These are phyloP conservation scores for Chrysodeixis includens DNA, from an alignment of 2,888 invertebrate genomes.

Conservation along the genomic window DNA sequence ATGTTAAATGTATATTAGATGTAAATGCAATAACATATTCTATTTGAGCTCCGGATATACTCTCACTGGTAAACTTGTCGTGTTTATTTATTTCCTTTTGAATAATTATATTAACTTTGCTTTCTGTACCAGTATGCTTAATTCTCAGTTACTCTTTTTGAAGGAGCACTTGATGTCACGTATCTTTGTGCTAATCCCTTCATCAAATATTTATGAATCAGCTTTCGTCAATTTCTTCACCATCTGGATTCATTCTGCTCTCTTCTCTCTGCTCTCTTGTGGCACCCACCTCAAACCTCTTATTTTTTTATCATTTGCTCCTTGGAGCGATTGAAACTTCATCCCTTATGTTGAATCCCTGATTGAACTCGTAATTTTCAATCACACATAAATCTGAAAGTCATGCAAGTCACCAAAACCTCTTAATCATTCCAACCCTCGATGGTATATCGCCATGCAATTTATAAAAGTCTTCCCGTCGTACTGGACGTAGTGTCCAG, in stretches of 20 bases:
- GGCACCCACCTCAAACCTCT: too few species aligned
- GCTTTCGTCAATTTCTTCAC: too few species aligned
- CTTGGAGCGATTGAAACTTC: too few species aligned
- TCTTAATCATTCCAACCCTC: neutral
- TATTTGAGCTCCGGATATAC: neutral
- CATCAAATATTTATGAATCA: too few species aligned
- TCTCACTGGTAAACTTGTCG: neutral
- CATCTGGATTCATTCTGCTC: too few species aligned
- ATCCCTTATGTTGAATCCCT: too few species aligned
- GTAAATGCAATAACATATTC: slow-evolving; percentile 3
- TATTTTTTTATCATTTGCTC: too few species aligned
- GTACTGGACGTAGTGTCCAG: neutral
- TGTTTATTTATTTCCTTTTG: neutral
- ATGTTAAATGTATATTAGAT: neutral
- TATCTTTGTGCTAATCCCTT: too few species aligned
- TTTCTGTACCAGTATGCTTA: neutral
- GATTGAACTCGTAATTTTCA: too few species aligned
- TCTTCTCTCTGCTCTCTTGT: too few species aligned
- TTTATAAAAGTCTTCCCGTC: neutral
- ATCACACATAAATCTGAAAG: neutral
- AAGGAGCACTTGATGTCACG: too few species aligned
- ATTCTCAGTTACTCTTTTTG: too few species aligned
- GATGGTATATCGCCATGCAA: neutral
- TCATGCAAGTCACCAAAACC: slow-evolving; percentile 1
- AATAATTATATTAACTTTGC: neutral